phyloP scores from a whole-genome alignment of 2,888 invertebrate species.

The Cosmopolites sordidus region DNA sequence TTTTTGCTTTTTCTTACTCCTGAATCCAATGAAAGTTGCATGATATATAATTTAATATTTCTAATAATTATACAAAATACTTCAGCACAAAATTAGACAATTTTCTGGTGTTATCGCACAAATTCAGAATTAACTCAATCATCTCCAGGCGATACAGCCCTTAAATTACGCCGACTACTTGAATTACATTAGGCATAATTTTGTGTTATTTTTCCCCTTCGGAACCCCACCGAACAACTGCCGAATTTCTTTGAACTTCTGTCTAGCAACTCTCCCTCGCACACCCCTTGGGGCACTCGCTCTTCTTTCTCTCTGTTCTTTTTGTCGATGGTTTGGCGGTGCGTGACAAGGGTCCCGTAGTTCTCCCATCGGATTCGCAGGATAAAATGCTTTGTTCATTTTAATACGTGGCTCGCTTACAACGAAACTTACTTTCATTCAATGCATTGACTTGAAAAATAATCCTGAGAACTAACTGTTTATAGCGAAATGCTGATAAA shows the following conservation, averaged over 20 bases:
- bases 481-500: no score
- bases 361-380: neutral
- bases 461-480: no score
- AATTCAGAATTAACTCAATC: no score
- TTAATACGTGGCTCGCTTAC: neutral
- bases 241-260: constrained; percentile 1
- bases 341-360: neutral
- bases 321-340: neutral
- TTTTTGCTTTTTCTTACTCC: no score
- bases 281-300: neutral
- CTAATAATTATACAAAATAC: no score
- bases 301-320: neutral
- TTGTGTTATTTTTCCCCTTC: neutral
- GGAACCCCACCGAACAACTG: neutral
- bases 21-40: no score
- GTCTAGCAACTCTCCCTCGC: neutral
- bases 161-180: neutral
- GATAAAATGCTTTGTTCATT: neutral
- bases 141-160: neutral
- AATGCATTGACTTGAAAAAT: no score
- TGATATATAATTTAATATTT: no score
- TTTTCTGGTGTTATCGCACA: no score
- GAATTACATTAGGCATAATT: constrained; percentile 1
- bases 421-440: neutral
- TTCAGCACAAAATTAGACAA: no score